Conservation (phyloP, 2,113 vertebrate species). For the Gorsachius goisagi region DNA sequence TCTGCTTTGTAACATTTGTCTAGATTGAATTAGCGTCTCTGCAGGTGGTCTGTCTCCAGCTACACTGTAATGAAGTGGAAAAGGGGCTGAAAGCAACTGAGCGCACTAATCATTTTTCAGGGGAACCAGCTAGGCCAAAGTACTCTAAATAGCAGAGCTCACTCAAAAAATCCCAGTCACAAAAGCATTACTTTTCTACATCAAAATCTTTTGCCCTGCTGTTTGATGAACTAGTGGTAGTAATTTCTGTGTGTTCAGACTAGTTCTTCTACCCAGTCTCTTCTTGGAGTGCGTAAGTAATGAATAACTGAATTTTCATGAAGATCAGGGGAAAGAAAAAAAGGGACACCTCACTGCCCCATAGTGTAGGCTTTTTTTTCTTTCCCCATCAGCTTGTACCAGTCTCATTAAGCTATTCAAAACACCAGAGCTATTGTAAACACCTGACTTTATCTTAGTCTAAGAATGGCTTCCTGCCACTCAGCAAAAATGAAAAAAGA, state of each 20-base stretch:
- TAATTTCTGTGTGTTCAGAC: neutral
- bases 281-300: neutral
- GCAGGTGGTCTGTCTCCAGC: neutral
- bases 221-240: neutral
- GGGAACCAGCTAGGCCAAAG: neutral
- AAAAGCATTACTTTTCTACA: neutral
- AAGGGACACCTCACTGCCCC: neutral
- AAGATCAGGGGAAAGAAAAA: neutral
- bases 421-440: neutral
- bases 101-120: accelerated
- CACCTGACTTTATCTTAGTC: neutral
- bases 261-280: neutral
- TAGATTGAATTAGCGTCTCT: neutral
- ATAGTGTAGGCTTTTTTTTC: neutral
- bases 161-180: neutral
- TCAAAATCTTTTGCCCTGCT: neutral
- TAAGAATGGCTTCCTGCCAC: neutral
- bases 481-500: neutral
- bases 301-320: neutral
- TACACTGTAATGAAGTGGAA: neutral
- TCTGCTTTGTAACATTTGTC: neutral
- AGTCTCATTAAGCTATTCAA: neutral
- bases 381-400: neutral
- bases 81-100: neutral
- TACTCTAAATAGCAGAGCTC: neutral